phyloP scores from a whole-genome alignment of 1,140 invertebrate genomes.

The Stratiolaelaps scimitus region DNA sequence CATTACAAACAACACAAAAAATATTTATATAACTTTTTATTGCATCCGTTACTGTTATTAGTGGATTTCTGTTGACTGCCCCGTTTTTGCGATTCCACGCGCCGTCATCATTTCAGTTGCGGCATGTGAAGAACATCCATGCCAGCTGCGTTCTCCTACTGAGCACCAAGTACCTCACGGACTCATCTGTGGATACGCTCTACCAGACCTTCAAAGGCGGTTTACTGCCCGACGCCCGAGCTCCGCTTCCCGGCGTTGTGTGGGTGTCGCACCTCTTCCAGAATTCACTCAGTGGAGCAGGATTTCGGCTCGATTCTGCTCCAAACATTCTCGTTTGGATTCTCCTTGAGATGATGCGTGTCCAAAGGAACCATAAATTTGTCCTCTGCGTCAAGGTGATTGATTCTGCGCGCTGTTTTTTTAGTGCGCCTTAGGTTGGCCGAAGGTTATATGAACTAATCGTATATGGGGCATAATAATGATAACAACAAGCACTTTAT shows the following conservation, averaged over 20 bases:
- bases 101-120: constrained; percentile 9
- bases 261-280: constrained; percentile 27
- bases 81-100: too few species aligned
- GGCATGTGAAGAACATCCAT: constrained; percentile 19
- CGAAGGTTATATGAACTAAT: too few species aligned
- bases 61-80: too few species aligned
- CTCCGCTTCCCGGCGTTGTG: neutral
- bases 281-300: constrained; percentile 12
- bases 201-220: constrained; percentile 26
- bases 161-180: constrained; percentile 7
- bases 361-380: constrained; percentile 10
- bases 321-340: constrained; percentile 25
- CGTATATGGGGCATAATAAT: too few species aligned
- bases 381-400: constrained; percentile 4
- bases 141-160: constrained; percentile 20
- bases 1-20: too few species aligned
- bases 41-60: too few species aligned
- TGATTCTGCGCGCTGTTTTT: too few species aligned
- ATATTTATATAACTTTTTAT: too few species aligned
- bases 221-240: constrained; percentile 3
- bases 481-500: too few species aligned
- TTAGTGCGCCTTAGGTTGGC: too few species aligned
- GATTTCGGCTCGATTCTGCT: neutral
- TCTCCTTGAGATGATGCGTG: constrained; percentile 21
- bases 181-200: neutral